These are phyloP conservation scores for Sebastes flavidus DNA, from an alignment of 2,797 vertebrate species.

Conservation along the genomic window DNA sequence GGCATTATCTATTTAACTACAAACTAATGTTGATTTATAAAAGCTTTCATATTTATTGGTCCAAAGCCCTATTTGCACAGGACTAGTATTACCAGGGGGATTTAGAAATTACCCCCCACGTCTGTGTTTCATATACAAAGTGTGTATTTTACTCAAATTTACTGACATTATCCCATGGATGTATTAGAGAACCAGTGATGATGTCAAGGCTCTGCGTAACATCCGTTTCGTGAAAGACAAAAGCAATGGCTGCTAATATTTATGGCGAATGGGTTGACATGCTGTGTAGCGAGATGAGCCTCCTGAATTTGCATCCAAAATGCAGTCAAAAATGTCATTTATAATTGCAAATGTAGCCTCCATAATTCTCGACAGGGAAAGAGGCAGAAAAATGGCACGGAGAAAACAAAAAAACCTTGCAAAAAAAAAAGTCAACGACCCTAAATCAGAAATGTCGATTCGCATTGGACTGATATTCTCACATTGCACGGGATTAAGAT, in stretches of 20 bases:
- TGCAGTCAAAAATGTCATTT: too few species aligned
- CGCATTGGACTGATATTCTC: not conserved
- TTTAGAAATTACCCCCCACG: too few species aligned
- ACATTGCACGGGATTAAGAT: not conserved
- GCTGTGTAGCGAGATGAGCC: too few species aligned
- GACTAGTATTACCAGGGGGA: too few species aligned
- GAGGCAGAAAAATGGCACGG: not conserved
- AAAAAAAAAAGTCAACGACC: not conserved
- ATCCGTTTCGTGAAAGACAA: not conserved
- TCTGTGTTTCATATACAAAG: too few species aligned
- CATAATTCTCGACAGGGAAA: not conserved
- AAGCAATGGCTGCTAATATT: not conserved
- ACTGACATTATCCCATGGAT: too few species aligned
- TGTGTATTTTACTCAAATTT: too few species aligned
- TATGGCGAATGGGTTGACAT: fast-evolving
- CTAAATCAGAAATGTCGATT: not conserved
- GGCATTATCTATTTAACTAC: not conserved
- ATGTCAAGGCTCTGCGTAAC: too few species aligned
- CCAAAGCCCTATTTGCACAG: not conserved
- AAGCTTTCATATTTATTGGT: not conserved
- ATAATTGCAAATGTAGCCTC: not conserved
- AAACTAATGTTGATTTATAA: not conserved
- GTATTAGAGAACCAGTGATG: too few species aligned
- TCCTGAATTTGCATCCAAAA: too few species aligned
- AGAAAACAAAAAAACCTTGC: not conserved